These are phyloP conservation scores for Saguinus midas DNA, from an alignment of 2,113 vertebrate genomes.

Conservation along the genomic window DNA sequence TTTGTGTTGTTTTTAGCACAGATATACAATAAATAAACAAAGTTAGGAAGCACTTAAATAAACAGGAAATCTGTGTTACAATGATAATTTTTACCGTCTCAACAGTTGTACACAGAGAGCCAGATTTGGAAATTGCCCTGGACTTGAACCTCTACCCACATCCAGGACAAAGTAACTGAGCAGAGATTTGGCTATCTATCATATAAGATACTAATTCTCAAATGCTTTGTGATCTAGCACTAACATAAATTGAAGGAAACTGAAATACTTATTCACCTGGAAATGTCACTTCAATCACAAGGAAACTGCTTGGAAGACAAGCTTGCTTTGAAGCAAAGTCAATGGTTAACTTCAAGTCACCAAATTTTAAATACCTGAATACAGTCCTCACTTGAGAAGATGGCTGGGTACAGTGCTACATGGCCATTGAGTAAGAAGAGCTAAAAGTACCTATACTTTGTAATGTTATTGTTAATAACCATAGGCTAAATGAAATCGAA, in stretches of 20 bases:
- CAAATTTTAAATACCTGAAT: background rate
- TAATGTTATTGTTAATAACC: background rate
- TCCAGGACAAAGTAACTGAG: background rate
- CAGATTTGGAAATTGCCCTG: conserved; percentile 78
- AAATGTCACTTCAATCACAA: background rate
- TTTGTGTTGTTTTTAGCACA: conserved; percentile 70
- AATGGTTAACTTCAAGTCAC: background rate
- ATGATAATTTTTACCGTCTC: conserved; percentile 81
- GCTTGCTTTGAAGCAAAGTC: background rate
- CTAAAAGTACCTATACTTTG: background rate
- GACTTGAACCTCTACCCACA: conserved; percentile 47
- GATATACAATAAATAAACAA: conserved; percentile 76
- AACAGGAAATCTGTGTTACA: conserved; percentile 85
- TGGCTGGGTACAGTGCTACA: background rate
- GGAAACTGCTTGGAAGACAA: background rate
- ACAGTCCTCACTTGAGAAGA: background rate
- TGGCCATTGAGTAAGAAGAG: background rate
- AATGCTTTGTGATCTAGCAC: background rate
- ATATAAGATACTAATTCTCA: background rate
- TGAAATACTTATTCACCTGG: background rate
- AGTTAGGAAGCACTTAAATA: conserved; percentile 83
- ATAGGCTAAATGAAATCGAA: background rate
- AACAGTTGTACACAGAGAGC: conserved; percentile 73
- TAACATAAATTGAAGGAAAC: background rate
- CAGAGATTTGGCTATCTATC: background rate